These are phyloP conservation scores for Hirundichthys speculiger DNA, from an alignment of 2,113 vertebrate genomes.

Conservation along the genomic window DNA sequence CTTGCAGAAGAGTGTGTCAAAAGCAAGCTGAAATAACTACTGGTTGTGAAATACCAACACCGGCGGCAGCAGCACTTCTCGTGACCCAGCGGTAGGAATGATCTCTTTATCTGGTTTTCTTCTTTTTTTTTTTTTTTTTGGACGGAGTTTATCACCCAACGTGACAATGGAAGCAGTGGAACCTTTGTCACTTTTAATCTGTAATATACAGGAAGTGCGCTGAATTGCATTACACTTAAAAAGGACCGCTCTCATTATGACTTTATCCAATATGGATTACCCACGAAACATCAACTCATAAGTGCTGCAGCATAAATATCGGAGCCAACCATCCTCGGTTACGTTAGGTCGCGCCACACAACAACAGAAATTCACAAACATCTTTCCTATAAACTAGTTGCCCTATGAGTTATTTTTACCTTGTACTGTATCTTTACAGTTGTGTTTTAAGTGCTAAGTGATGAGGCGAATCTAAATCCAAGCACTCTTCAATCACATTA, in stretches of 20 bases:
- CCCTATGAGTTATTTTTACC: conserved; percentile 21
- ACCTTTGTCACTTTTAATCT: conserved; percentile 71
- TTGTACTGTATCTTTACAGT: conserved; percentile 65
- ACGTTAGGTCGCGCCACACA: conserved; percentile 42
- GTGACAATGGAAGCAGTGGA: conserved; percentile 44
- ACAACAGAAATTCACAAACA: conserved; percentile 17
- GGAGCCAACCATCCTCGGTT: conserved; percentile 31
- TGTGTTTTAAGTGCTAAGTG: conserved; percentile 65
- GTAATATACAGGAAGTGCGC: conserved; percentile 86
- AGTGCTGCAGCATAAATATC: conserved; percentile 55
- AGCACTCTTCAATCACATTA: conserved; percentile 10
- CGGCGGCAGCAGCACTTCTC: conserved; percentile 68
- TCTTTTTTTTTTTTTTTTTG: no score
- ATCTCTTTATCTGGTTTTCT: no score
- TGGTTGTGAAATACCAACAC: conserved; percentile 67
- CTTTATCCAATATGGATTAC: conserved; percentile 99
- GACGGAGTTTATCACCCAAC: conserved; percentile 70
- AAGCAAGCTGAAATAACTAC: conserved; percentile 61
- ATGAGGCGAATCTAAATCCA: conserved; percentile 5
- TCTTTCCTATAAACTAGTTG: conserved; percentile 11
- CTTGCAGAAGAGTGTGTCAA: conserved; percentile 76
- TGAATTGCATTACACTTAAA: conserved; percentile 61
- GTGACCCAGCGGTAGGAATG: conserved; percentile 77
- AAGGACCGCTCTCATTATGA: conserved; percentile 75
- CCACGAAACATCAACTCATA: conserved; percentile 75